Evolutionary conservation across 2,113 vertebrate species (phyloP).

Genomic region (Corapipo altera): DNA sequence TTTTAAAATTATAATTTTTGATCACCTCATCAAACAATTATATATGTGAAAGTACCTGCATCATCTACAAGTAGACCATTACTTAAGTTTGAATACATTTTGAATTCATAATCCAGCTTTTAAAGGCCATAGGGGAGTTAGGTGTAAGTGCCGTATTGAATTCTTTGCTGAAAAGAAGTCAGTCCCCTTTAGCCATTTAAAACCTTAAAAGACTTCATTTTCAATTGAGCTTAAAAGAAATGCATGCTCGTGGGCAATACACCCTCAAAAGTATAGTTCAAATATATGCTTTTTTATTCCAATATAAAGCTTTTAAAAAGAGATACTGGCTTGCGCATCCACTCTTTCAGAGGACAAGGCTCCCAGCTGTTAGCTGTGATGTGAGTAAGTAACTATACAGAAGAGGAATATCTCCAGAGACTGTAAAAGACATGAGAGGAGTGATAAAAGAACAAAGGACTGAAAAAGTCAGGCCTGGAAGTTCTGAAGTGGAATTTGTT

Average conservation of each 20-base stretch:
- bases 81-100: not conserved
- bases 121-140: not conserved
- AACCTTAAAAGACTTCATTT: constrained; percentile 41
- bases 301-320: constrained; percentile 1
- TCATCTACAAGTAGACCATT: not conserved
- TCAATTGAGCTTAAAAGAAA: constrained; percentile 10
- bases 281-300: not conserved
- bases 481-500: not conserved
- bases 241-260: not conserved
- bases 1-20: not conserved
- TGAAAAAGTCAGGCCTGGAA: not conserved
- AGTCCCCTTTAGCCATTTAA: not conserved
- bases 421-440: not conserved
- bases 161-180: not conserved
- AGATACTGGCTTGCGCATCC: not conserved
- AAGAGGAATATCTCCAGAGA: not conserved
- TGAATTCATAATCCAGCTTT: constrained; percentile 23
- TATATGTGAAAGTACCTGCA: not conserved
- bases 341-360: not conserved
- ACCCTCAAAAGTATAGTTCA: not conserved
- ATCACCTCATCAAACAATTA: not conserved
- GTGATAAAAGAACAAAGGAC: not conserved
- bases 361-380: not conserved
- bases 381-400: not conserved
- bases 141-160: not conserved